Conservation (phyloP, 2,113 vertebrate genomes). For the Neopipo cinnamomea region DNA sequence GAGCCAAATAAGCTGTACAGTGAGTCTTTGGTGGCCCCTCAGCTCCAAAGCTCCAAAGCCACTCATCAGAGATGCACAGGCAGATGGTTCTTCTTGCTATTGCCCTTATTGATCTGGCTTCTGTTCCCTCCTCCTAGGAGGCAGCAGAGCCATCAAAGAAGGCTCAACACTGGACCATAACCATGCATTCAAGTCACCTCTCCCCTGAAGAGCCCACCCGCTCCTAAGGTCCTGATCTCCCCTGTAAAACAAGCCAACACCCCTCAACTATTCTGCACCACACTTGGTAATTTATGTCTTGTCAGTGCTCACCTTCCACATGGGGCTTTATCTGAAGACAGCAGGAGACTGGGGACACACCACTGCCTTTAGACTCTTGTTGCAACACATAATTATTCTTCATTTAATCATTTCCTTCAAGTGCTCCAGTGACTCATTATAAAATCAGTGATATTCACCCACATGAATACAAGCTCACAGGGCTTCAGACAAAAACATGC, state of each 20-base stretch:
- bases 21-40: neutral
- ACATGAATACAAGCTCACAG: neutral
- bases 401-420: slow-evolving; percentile 2
- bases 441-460: neutral
- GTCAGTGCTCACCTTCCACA: neutral
- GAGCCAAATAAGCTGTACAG: neutral
- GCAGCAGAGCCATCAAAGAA: neutral
- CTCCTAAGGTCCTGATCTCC: neutral
- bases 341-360: neutral
- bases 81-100: neutral
- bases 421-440: neutral
- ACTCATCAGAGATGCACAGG: neutral
- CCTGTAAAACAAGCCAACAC: neutral
- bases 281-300: fast-evolving
- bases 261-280: neutral
- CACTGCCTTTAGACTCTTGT: neutral
- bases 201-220: neutral
- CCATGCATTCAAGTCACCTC: neutral
- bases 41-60: neutral
- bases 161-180: neutral
- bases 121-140: neutral
- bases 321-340: neutral
- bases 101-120: neutral
- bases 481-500: neutral
- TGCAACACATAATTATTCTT: neutral